Conservation (phyloP, 2,888 invertebrate genomes). For the Nesidiocoris tenuis region DNA sequence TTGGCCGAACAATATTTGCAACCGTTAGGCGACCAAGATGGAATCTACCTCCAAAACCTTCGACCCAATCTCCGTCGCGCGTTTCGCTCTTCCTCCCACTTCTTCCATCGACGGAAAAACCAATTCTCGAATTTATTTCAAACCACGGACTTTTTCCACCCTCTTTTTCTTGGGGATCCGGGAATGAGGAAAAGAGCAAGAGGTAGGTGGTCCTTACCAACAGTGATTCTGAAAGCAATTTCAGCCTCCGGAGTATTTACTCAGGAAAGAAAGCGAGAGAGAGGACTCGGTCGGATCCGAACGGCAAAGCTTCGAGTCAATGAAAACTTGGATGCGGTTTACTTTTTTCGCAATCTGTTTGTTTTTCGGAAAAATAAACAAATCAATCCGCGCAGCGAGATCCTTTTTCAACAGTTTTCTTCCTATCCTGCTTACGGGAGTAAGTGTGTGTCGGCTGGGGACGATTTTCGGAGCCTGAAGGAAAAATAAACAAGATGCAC, state of each 20-base stretch:
- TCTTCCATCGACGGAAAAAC: conserved; percentile 31
- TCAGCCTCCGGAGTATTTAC: conserved; percentile 41
- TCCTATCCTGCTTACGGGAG: too few relatives aligned
- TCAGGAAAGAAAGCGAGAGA: conserved; percentile 11
- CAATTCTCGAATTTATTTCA: conserved; percentile 37
- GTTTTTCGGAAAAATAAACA: conserved; percentile 21
- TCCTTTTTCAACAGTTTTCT: not conserved
- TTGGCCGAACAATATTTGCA: too few relatives aligned
- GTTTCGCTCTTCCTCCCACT: conserved; percentile 7
- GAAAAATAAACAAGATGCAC: too few relatives aligned
- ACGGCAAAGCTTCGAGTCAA: conserved; percentile 30
- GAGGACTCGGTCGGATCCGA: conserved; percentile 17
- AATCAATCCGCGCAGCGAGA: conserved; percentile 16
- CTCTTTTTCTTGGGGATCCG: conserved; percentile 4
- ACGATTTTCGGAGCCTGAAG: not conserved
- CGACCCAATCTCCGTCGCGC: not conserved
- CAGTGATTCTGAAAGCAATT: conserved; percentile 44
- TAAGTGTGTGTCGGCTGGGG: not conserved
- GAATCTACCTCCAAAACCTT: not conserved
- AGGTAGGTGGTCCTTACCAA: not conserved
- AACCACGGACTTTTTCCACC: conserved; percentile 7
- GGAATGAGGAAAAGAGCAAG: not conserved
- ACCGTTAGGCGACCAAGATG: too few relatives aligned
- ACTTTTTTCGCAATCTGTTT: conserved; percentile 20
- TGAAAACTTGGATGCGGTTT: conserved; percentile 40